These are phyloP conservation scores for Dasyornis broadbenti DNA, from an alignment of 2,113 vertebrate genomes.

Conservation along the genomic window DNA sequence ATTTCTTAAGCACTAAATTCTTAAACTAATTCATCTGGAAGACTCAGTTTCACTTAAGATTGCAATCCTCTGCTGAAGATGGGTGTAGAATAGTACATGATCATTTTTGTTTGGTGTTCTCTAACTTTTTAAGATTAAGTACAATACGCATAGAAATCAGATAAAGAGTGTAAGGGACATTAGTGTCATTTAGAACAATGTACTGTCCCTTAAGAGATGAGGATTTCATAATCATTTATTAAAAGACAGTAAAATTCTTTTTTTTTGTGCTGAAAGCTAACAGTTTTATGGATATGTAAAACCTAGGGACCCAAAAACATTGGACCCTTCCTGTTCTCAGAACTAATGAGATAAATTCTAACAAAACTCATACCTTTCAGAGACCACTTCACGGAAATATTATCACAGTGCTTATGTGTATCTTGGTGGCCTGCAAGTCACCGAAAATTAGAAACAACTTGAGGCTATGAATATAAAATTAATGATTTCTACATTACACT, in stretches of 20 bases:
- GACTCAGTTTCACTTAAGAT: background rate
- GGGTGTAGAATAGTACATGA: rapidly evolving
- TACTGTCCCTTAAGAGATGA: background rate
- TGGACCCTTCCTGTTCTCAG: background rate
- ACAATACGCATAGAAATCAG: background rate
- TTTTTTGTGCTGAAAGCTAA: background rate
- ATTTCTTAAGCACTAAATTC: background rate
- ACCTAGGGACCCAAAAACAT: background rate
- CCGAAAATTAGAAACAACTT: background rate
- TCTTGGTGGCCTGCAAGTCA: background rate
- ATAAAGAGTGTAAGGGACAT: background rate
- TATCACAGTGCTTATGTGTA: background rate
- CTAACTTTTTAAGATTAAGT: background rate
- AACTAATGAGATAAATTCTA: background rate
- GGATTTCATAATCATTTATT: background rate
- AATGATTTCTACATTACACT: background rate
- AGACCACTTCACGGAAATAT: background rate
- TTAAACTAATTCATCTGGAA: background rate
- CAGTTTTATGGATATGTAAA: background rate
- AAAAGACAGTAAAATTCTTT: background rate
- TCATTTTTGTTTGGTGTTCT: background rate
- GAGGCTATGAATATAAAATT: background rate
- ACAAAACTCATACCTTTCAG: background rate
- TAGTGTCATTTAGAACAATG: background rate
- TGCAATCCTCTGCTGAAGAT: background rate